These are phyloP conservation scores for Ormyrus rosae DNA, from an alignment of 2,888 invertebrate genomes.

Conservation along the genomic window DNA sequence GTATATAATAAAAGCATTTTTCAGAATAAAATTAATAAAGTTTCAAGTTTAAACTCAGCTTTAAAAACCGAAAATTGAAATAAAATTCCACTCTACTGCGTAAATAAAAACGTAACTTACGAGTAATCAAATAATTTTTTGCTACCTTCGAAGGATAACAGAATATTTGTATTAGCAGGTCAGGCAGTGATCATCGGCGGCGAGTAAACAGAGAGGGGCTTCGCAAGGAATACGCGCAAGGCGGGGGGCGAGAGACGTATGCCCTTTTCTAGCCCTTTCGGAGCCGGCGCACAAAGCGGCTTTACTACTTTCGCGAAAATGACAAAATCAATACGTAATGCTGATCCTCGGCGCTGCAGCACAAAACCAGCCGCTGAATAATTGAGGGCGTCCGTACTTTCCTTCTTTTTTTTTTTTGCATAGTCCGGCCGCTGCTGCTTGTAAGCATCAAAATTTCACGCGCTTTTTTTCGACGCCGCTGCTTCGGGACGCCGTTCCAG, in stretches of 20 bases:
- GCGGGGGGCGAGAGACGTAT: slow-evolving; percentile 14
- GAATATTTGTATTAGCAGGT: slow-evolving; percentile 35
- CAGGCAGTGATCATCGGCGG: slow-evolving; percentile 13
- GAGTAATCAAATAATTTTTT: slow-evolving; percentile 32
- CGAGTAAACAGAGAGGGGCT: slow-evolving; percentile 8
- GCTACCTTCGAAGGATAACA: slow-evolving; percentile 56
- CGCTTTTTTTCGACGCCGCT: background rate
- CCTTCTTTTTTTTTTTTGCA: no score
- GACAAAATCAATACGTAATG: slow-evolving; percentile 59
- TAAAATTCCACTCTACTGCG: no score
- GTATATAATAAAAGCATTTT: no score
- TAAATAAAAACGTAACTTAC: no score
- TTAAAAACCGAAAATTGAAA: no score
- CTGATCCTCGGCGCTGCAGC: slow-evolving; percentile 37
- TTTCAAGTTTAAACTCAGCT: no score
- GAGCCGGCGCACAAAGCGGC: slow-evolving; percentile 3
- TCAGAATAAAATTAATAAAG: no score
- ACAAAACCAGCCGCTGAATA: slow-evolving; percentile 35
- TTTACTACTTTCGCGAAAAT: slow-evolving; percentile 58
- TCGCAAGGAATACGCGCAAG: background rate
- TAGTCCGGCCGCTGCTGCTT: background rate
- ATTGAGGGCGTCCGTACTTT: slow-evolving; percentile 11
- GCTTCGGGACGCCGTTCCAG: no score
- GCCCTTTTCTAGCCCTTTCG: background rate
- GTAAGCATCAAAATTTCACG: slow-evolving; percentile 10